A percentile compares a stretch with the other conserved stretches of the same genome.
phyloP scores from a whole-genome alignment of 1,140 invertebrate species.

The Drosophila tani region DNA sequence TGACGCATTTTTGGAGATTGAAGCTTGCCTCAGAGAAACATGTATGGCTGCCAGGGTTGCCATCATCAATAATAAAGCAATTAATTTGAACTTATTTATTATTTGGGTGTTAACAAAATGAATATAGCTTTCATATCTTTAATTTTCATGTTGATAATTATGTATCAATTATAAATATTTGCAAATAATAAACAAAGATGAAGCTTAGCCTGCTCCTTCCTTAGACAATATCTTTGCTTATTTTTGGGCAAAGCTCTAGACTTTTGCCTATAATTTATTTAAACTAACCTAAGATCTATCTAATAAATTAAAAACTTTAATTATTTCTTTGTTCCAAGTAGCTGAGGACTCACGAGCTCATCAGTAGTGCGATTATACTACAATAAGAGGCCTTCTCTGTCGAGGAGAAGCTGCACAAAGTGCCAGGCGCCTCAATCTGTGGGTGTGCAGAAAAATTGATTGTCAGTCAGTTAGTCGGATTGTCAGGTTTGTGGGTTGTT shows the following conservation, averaged over 20 bases:
- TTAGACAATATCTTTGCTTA: too few relatives aligned
- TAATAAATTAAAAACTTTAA: not conserved
- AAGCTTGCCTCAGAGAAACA: not conserved
- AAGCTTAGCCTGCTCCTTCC: too few relatives aligned
- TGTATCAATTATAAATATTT: too few relatives aligned
- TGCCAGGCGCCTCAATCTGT: constrained; percentile 25
- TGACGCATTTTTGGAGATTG: constrained; percentile 30
- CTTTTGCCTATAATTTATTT: too few relatives aligned
- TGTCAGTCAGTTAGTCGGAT: constrained; percentile 43
- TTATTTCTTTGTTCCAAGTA: not conserved
- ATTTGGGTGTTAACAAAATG: too few relatives aligned
- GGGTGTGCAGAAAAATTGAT: constrained; percentile 56
- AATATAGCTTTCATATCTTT: too few relatives aligned
- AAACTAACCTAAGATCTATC: not conserved
- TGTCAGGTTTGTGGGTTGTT: constrained; percentile 30
- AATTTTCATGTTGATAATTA: too few relatives aligned
- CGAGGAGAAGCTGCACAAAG: constrained; percentile 26
- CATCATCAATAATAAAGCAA: not conserved
- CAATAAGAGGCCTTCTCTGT: not conserved
- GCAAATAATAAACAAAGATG: too few relatives aligned
- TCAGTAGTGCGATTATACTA: not conserved
- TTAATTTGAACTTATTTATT: not conserved
- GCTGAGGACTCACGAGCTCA: not conserved
- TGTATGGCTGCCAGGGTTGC: too few relatives aligned
- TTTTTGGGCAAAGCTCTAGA: too few relatives aligned